A percentile compares a stretch with the other conserved stretches of the same genome.
Conservation (phyloP, 2,888 invertebrate genomes). For the Yponomeuta malinellus region DNA sequence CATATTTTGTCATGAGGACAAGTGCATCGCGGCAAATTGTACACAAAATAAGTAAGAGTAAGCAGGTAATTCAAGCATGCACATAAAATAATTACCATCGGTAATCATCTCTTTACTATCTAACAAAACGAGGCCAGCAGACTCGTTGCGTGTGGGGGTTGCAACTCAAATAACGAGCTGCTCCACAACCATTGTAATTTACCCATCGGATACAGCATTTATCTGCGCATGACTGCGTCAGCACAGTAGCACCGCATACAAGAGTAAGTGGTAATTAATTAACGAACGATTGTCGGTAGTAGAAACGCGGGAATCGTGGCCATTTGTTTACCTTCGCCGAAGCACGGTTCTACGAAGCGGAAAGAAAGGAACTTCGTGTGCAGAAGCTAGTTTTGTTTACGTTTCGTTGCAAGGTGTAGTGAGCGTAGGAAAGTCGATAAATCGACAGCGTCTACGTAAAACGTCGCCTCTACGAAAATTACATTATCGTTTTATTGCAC, state of each 20-base stretch:
- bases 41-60: too few relatives aligned
- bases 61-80: too few relatives aligned
- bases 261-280: not conserved
- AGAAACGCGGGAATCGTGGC: not conserved
- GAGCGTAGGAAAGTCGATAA: not conserved
- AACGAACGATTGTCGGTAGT: not conserved
- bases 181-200: not conserved
- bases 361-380: slow-evolving; percentile 47
- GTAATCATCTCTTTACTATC: not conserved
- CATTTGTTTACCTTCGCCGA: slow-evolving; percentile 42
- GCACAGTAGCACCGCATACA: not conserved
- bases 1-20: too few relatives aligned
- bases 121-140: not conserved
- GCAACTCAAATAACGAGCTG: slow-evolving; percentile 3
- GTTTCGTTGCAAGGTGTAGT: not conserved
- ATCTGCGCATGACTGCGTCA: not conserved
- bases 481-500: too few relatives aligned
- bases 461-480: too few relatives aligned
- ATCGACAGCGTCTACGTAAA: not conserved
- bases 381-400: slow-evolving; percentile 43
- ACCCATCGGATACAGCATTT: not conserved
- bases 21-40: too few relatives aligned
- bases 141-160: slow-evolving; percentile 11
- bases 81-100: not conserved
- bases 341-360: slow-evolving; percentile 45